Base-by-base conservation (phyloP, 2,797 vertebrate genomes). In the Oreochromis grahami region DNA sequence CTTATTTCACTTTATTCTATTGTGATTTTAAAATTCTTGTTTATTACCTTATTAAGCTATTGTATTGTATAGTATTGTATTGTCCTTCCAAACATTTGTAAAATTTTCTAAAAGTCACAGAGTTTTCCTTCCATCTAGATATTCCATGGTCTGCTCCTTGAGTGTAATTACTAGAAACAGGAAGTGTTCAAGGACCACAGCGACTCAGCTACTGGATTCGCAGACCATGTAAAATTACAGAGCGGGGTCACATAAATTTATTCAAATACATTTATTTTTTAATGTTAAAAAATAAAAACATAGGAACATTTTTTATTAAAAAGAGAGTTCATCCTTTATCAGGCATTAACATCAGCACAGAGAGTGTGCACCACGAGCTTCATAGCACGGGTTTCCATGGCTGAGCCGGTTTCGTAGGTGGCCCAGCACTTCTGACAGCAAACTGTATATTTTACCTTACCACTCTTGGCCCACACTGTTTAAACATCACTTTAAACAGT, bases 61-160 rank as follows among this genome's bases (percentile, higher is more conserved):
- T 58, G 55, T 58, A 32, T 19, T 32, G 55, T 58, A 0, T 58
- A 6, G 26, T 58, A 58, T 32, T 58, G 55, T 32, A 32, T 58
- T 21, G 60, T 34, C 0, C 19, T 65, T 38, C 11, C 19, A 38
- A 65, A 63, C 6, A 38, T 63, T 38, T 21, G 19, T 63, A 36
- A 63, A 0, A 13, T n/a, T 21, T 65, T 38, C 11, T 38, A 38
- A 65, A 38, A 3, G 2, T 41, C n/a, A 9, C 63, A 0, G 36
- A 41, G 0, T 65, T 38, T 0, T 38, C 0, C 12, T 65, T 0
- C 60, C 0, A 38, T 7, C 7, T 24, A 5, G 3, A 41, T 43
- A 68, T 10, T 3, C n/a, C 2, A 41, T 38, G 3, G 21, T 68
- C 38, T 13, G 24, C 63, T 68, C 32, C 32, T 13, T 41, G 41